phyloP scores from a whole-genome alignment of 2,113 vertebrate species.

The Peromyscus maniculatus region DNA sequence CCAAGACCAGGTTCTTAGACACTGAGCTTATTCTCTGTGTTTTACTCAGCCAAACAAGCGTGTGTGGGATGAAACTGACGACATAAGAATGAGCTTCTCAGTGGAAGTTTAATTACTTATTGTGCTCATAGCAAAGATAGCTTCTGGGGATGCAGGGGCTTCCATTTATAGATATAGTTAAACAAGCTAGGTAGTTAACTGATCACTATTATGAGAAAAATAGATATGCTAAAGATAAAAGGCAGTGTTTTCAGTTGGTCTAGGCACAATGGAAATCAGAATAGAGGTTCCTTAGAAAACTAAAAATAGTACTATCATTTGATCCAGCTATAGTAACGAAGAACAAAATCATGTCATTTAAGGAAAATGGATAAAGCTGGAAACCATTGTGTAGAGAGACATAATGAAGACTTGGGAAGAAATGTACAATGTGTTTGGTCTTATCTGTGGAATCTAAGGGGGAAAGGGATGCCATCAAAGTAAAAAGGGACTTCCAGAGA shows the following conservation, averaged over 20 bases:
- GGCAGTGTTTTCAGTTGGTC: not conserved
- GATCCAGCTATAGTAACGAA: not conserved
- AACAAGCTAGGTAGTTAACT: constrained; percentile 22
- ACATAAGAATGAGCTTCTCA: not conserved
- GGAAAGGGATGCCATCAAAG: not conserved
- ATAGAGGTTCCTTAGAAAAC: not conserved
- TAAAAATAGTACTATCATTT: not conserved
- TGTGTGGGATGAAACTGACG: not conserved
- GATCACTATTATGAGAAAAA: constrained; percentile 48
- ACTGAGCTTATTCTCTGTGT: not conserved
- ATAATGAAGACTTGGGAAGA: not conserved
- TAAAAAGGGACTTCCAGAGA: not conserved
- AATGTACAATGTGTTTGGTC: not conserved
- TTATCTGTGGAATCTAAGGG: not conserved
- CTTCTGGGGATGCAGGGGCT: not conserved
- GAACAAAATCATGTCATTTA: not conserved
- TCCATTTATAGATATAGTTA: not conserved
- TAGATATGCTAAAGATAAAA: constrained; percentile 54
- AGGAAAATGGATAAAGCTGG: not conserved
- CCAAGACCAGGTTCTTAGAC: not conserved
- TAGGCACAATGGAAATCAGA: not conserved
- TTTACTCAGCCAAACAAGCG: constrained; percentile 6
- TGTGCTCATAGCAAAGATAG: not conserved
- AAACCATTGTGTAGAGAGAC: not conserved
- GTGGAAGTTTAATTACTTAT: not conserved